Evolutionary conservation across 1,140 invertebrate genomes (phyloP).

Genomic region (Bilobella aurantiaca): DNA sequence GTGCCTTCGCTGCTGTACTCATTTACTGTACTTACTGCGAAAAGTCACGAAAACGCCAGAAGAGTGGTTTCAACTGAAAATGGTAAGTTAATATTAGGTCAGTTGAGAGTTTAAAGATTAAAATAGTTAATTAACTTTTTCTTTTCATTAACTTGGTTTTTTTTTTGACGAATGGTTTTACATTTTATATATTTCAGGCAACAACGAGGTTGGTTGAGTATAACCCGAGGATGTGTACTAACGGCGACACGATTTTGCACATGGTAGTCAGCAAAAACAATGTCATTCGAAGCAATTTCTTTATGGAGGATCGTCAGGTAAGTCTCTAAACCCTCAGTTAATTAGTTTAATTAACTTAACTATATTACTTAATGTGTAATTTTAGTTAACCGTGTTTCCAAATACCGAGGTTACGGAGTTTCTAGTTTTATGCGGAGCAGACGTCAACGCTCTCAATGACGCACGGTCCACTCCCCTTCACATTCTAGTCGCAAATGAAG

Average conservation of each 20-base stretch:
- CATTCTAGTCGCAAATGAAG: constrained; percentile 59
- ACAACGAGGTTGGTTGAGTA: constrained; percentile 45
- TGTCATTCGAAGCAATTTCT: constrained; percentile 64
- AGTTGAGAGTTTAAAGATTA: too few species aligned
- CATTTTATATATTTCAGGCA: too few species aligned
- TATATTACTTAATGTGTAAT: constrained; percentile 1
- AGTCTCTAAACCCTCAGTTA: neutral
- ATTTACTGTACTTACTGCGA: constrained; percentile 64
- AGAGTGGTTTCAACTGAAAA: constrained; percentile 36
- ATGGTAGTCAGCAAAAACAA: constrained; percentile 66
- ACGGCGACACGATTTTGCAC: constrained; percentile 67
- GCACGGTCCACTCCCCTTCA: constrained; percentile 63
- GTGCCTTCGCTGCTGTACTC: constrained; percentile 64
- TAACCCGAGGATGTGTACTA: constrained; percentile 58
- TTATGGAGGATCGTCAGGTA: constrained; percentile 58
- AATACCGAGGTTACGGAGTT: constrained; percentile 54
- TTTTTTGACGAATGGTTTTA: too few species aligned
- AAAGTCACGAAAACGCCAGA: constrained; percentile 47
- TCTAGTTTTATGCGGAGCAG: constrained; percentile 62
- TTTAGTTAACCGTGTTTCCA: constrained; percentile 53
- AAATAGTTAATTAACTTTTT: neutral
- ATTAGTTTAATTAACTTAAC: neutral
- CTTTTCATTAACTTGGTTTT: neutral
- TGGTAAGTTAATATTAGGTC: too few species aligned
- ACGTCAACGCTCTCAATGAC: constrained; percentile 64